Evolutionary conservation across 2,113 vertebrate species (phyloP).

Genomic region (Symphodus melops): DNA sequence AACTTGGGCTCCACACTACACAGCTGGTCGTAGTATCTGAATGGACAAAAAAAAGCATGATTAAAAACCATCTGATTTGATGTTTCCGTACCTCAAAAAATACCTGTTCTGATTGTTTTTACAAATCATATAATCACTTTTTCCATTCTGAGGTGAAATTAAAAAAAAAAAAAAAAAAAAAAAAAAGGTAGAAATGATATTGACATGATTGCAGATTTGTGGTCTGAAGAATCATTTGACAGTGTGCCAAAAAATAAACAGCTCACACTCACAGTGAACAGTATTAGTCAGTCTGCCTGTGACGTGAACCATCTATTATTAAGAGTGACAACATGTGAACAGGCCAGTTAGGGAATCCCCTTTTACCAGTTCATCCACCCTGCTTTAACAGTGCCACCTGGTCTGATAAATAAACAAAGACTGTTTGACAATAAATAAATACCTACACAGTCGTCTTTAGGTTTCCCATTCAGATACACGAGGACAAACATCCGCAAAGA

Average conservation of each 20-base stretch:
- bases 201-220: constrained; percentile 18
- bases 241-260: too few species aligned
- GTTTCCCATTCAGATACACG: constrained; percentile 3
- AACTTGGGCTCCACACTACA: constrained; percentile 97
- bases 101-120: background rate
- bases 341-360: constrained; percentile 33
- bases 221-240: too few species aligned
- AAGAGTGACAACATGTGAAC: constrained; percentile 21
- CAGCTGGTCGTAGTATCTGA: constrained; percentile 97
- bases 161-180: background rate
- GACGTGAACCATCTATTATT: constrained; percentile 43
- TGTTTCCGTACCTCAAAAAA: background rate
- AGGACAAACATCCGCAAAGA: background rate
- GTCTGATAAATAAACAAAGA: constrained; percentile 13
- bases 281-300: background rate
- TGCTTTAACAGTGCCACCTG: background rate
- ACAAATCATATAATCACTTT: background rate
- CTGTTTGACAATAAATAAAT: background rate
- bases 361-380: constrained; percentile 2
- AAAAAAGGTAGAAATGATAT: background rate
- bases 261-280: background rate
- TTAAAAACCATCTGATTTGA: constrained; percentile 1
- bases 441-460: background rate
- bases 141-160: background rate
- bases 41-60: constrained; percentile 19